phyloP scores from a whole-genome alignment of 2,797 vertebrate genomes.

The Erpetoichthys calabaricus region DNA sequence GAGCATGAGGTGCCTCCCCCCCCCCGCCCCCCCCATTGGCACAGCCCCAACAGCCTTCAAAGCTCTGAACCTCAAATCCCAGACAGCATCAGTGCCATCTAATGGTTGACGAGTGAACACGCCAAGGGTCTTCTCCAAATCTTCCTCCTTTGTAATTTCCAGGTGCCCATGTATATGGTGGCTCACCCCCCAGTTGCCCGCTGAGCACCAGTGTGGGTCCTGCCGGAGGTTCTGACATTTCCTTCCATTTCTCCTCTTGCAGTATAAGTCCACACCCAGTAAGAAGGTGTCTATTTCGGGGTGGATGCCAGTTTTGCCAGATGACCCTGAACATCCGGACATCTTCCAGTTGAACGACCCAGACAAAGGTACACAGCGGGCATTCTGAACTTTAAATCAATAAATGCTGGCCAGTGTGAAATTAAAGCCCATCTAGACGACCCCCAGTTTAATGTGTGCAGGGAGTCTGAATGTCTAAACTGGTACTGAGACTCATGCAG shows the following conservation, averaged over 20 bases:
- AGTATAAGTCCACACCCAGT: conserved; percentile 85
- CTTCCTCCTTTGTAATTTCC: too few species aligned
- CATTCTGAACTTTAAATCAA: background rate
- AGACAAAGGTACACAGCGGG: conserved; percentile 64
- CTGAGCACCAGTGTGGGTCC: background rate
- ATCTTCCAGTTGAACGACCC: conserved; percentile 91
- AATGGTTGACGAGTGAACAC: too few species aligned
- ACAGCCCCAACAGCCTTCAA: too few species aligned
- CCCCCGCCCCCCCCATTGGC: too few species aligned
- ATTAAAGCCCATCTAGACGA: background rate
- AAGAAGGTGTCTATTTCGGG: conserved; percentile 80
- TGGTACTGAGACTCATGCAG: too few species aligned
- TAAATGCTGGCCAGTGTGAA: background rate
- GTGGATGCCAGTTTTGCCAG: conserved; percentile 86
- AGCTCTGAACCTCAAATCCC: too few species aligned
- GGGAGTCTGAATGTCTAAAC: too few species aligned
- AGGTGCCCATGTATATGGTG: too few species aligned
- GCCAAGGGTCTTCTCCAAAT: too few species aligned
- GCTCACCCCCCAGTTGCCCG: too few species aligned
- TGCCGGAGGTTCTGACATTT: background rate
- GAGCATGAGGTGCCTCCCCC: too few species aligned
- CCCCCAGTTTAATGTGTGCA: background rate
- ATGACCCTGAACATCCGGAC: conserved; percentile 78
- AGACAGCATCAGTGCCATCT: too few species aligned
- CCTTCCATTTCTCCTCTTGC: conserved; percentile 12